A percentile compares a stretch with the other conserved stretches of the same genome.
Evolutionary conservation across 2,888 invertebrate species (phyloP).

Genomic region (Rotaria magnacalcarata): DNA sequence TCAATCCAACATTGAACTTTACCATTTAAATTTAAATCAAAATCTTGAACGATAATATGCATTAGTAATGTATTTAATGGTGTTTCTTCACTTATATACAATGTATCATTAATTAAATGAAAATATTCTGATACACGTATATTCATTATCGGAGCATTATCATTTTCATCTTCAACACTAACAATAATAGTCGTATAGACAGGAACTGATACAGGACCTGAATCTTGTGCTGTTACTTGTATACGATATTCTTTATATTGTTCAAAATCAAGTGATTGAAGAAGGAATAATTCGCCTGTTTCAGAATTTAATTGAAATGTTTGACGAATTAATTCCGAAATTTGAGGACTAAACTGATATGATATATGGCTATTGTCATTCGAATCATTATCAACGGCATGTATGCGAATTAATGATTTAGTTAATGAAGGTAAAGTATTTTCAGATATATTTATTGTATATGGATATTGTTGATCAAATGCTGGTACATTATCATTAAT

Average conservation of each 20-base stretch:
- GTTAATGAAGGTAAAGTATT: background rate
- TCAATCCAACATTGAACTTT: conserved; percentile 19
- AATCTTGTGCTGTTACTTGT: conserved; percentile 21
- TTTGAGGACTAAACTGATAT: background rate
- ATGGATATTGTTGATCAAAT: background rate
- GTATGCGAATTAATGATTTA: background rate
- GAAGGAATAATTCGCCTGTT: background rate
- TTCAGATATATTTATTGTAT: conserved; percentile 6
- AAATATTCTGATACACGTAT: conserved; percentile 22
- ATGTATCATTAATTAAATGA: background rate
- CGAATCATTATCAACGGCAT: background rate
- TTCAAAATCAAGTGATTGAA: conserved; percentile 5
- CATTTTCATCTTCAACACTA: conserved; percentile 18
- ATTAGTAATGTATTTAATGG: background rate
- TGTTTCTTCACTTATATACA: conserved; percentile 5
- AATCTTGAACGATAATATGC: conserved; percentile 25
- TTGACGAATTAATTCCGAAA: background rate
- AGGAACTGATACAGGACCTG: background rate
- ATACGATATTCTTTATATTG: conserved; percentile 30
- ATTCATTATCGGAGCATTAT: background rate
- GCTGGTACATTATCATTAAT: conserved; percentile 35
- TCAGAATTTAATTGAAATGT: background rate
- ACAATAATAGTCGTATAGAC: background rate
- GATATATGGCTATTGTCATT: conserved; percentile 14
- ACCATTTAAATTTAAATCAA: background rate